Evolutionary conservation across 2,888 invertebrate species (phyloP), one percentile per base, ranked within the genome.

Genomic region (Pachydiplax longipennis): DNA sequence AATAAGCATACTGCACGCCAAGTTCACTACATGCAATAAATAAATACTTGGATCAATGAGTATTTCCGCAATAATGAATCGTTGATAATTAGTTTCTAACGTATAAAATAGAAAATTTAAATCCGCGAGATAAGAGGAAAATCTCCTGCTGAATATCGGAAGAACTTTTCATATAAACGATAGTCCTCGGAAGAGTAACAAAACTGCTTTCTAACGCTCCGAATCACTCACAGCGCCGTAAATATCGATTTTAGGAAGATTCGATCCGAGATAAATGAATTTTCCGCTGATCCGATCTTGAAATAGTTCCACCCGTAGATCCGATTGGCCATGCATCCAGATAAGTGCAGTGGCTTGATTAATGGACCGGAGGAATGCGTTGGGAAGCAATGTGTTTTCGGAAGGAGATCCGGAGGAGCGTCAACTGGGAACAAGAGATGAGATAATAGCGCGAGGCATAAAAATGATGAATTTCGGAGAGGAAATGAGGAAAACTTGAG

Each of bases 381-480:
- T 87, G 65, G 87, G 87, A 87, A 87, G 87, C 61, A 87, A 87
- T 87, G 87, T 65, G 37, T 87, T 87, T 87, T 73, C 58, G n/a
- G 58, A 37, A 35, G 87, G 48, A 87, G 61, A 87, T 61, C 25
- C 8, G 73, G n/a, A 65, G 37, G 61, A 61, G 87, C n/a, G 35
- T 58, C 15, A 37, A 8, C 12, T 25, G 82, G 53, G 83, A 61
- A 35, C 18, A 25, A 25, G 12, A 15, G 25, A 25, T 2, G 82
- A 53, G 53, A 53, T 53, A 53, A 53, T 53, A 53, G 53, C 5
- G 53, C 44, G 8, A 44, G 10, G 44, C 15, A 15, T 53, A 53
- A 53, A 53, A 53, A 53, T 53, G 87, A 61, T 58, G 87, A 35
- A 44, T 31, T 25, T 18, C 4, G 10, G 13, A 31, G 83, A 22